These are phyloP conservation scores for Pseudomugil tenellus DNA, from an alignment of 2,797 vertebrate genomes.

Conservation along the genomic window DNA sequence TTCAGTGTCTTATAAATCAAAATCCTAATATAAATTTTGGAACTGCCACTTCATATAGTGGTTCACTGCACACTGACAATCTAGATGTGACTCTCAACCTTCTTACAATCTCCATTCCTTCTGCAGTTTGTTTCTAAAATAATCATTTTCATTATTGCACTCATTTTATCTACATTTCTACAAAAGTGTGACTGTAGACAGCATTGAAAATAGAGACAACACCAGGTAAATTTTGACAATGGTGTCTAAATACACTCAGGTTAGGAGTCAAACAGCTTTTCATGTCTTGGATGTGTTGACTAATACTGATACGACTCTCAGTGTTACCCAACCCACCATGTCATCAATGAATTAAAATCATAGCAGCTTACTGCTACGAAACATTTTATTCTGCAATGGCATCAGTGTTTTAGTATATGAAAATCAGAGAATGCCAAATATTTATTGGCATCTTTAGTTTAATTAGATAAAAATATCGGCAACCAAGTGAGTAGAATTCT, in stretches of 20 bases:
- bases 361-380: no score
- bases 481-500: no score
- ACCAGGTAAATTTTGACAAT: neutral
- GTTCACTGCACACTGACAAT: slow-evolving; percentile 38
- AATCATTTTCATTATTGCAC: neutral
- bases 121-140: neutral
- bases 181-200: neutral
- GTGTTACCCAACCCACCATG: no score
- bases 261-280: neutral
- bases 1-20: slow-evolving; percentile 43
- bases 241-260: neutral
- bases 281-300: neutral
- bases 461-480: no score
- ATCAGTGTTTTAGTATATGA: no score
- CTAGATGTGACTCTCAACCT: slow-evolving; percentile 10
- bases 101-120: neutral
- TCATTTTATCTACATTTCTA: neutral
- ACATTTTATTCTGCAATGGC: no score
- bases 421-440: no score
- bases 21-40: slow-evolving; percentile 60
- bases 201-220: neutral
- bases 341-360: no score
- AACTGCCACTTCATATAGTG: slow-evolving; percentile 46
- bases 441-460: neutral
- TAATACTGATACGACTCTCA: neutral